Evolutionary conservation across 2,113 vertebrate genomes (phyloP).

Genomic region (Rutilus rutilus): DNA sequence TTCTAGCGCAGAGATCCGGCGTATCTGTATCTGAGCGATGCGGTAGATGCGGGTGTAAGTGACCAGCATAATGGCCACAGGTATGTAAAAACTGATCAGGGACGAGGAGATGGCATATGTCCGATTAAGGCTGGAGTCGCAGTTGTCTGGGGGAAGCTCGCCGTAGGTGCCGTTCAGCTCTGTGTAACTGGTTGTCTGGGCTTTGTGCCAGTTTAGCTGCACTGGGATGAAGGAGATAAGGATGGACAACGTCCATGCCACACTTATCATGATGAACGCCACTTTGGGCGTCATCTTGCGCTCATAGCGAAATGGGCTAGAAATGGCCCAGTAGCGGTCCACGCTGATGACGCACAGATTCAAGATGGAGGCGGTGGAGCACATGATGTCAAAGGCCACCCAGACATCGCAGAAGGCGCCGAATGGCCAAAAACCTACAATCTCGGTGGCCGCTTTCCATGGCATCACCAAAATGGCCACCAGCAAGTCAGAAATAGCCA

Average conservation of each 20-base stretch:
- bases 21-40: conserved; percentile 96
- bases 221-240: conserved; percentile 98
- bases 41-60: conserved; percentile 97
- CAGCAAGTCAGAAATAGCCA: conserved; percentile 95
- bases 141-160: conserved; percentile 82
- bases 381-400: conserved; percentile 99
- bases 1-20: conserved; percentile 94
- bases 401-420: conserved; percentile 95
- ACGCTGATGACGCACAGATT: conserved; percentile 98
- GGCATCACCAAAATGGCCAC: conserved; percentile 98
- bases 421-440: conserved; percentile 96
- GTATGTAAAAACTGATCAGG: conserved; percentile 97
- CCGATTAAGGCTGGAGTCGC: conserved; percentile 95
- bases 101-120: conserved; percentile 98
- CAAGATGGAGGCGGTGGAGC: conserved; percentile 96
- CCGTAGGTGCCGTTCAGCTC: conserved; percentile 81
- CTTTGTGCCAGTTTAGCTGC: conserved; percentile 98
- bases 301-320: conserved; percentile 94
- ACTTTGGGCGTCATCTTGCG: conserved; percentile 98
- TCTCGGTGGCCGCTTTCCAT: conserved; percentile 96
- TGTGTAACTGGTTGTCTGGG: conserved; percentile 75
- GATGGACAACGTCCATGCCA: conserved; percentile 93
- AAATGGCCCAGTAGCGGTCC: conserved; percentile 98
- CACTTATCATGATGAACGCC: conserved; percentile 92
- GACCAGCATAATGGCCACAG: conserved; percentile 97